Evolutionary conservation across 2,888 invertebrate genomes (phyloP).

Genomic region (Romanomermis culicivorax): DNA sequence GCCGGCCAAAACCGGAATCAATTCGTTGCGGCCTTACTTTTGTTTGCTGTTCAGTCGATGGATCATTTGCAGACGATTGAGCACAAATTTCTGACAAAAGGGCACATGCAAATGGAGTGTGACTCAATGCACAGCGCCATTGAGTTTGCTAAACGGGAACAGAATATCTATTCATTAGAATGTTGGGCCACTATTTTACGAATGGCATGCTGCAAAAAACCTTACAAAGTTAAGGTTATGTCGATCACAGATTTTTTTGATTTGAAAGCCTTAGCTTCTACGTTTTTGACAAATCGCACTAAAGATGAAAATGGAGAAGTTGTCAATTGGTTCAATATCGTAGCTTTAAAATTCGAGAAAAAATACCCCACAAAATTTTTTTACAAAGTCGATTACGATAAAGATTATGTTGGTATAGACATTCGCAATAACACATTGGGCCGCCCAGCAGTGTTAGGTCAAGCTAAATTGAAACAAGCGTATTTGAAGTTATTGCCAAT

Average conservation of each 20-base stretch:
- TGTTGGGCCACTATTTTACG: background rate
- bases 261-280: too few species aligned
- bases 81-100: slow-evolving; percentile 1
- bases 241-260: background rate
- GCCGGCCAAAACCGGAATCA: slow-evolving; percentile 6
- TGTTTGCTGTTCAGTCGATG: background rate
- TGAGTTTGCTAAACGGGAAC: background rate
- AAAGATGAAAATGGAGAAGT: too few species aligned
- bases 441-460: background rate
- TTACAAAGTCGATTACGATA: background rate
- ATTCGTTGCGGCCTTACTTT: slow-evolving; percentile 5
- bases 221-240: background rate
- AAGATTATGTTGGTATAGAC: background rate
- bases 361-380: background rate
- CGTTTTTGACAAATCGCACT: too few species aligned
- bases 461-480: background rate
- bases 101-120: slow-evolving; percentile 5
- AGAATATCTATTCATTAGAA: background rate
- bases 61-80: background rate
- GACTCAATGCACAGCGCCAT: slow-evolving; percentile 4
- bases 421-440: background rate
- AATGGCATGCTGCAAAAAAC: too few species aligned
- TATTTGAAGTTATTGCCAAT: background rate
- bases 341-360: background rate
- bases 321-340: background rate